phyloP scores from a whole-genome alignment of 2,888 invertebrate species.

The Neoscelio sp. region DNA sequence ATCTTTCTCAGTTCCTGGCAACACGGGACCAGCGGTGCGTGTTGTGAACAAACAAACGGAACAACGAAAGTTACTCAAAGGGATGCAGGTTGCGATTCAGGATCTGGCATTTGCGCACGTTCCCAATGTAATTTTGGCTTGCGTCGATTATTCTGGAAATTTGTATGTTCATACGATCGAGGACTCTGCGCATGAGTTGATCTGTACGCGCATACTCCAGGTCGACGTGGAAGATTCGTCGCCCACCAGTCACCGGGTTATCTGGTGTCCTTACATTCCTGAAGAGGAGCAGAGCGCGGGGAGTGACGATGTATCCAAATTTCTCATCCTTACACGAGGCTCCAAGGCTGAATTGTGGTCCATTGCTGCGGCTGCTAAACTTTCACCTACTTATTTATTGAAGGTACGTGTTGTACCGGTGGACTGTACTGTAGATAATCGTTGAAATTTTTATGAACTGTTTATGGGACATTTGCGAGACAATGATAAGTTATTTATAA shows the following conservation, averaged over 20 bases:
- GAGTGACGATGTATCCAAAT: constrained; percentile 88
- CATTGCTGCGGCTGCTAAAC: constrained; percentile 75
- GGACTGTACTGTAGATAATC: too few species aligned
- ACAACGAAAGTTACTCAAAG: constrained; percentile 92
- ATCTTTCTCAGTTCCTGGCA: constrained; percentile 70
- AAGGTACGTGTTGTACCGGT: constrained; percentile 65
- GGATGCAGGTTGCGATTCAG: constrained; percentile 94
- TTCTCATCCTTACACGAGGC: constrained; percentile 92
- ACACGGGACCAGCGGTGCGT: constrained; percentile 89
- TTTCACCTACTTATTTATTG: constrained; percentile 72
- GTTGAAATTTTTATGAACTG: constrained; percentile 13
- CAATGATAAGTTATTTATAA: too few species aligned
- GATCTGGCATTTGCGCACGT: constrained; percentile 96
- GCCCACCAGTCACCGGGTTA: constrained; percentile 88
- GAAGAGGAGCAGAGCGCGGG: constrained; percentile 84
- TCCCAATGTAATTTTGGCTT: constrained; percentile 91
- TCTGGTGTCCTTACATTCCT: constrained; percentile 97
- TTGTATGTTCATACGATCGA: constrained; percentile 92
- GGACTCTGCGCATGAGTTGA: constrained; percentile 82
- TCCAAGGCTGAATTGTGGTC: constrained; percentile 85
- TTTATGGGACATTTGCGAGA: too few species aligned
- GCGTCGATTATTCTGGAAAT: constrained; percentile 93
- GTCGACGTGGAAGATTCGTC: constrained; percentile 83
- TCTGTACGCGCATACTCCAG: constrained; percentile 86
- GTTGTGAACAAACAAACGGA: constrained; percentile 91